Evolutionary conservation across 2,113 vertebrate species (phyloP).

Genomic region (Oryzias woworae): DNA sequence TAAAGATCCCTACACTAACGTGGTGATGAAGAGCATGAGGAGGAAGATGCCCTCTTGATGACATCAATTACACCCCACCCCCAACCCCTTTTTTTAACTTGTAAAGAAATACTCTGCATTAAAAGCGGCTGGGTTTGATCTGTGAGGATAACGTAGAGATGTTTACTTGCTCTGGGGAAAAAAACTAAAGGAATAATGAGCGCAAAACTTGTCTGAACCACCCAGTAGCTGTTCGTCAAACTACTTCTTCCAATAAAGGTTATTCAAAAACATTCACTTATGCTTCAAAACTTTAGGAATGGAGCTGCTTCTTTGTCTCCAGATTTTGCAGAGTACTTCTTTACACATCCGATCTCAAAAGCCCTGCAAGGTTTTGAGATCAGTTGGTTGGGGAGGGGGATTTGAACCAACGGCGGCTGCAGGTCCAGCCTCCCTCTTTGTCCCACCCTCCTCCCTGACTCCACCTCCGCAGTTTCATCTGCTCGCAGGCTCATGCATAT

Average conservation of each 20-base stretch:
- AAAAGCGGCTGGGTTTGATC: background rate
- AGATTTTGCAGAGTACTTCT: constrained; percentile 19
- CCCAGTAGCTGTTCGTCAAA: too few relatives aligned
- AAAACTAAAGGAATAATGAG: background rate
- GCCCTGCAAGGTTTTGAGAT: too few relatives aligned
- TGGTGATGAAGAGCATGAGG: too few relatives aligned
- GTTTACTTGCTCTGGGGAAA: background rate
- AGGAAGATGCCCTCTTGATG: too few relatives aligned
- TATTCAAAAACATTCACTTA: too few relatives aligned
- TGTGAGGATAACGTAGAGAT: background rate
- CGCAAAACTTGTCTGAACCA: too few relatives aligned
- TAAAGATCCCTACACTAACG: too few relatives aligned
- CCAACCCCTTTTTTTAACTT: constrained; percentile 30
- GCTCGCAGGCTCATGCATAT: constrained; percentile 81
- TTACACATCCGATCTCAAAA: constrained; percentile 1
- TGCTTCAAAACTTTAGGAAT: too few relatives aligned
- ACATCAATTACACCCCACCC: background rate
- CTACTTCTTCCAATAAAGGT: too few relatives aligned
- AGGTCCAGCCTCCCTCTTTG: constrained; percentile 81
- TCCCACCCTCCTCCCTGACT: constrained; percentile 10
- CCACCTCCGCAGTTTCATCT: constrained; percentile 10
- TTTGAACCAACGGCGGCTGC: constrained; percentile 76
- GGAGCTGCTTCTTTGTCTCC: background rate
- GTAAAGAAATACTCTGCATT: constrained; percentile 24
- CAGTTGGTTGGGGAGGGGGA: background rate